These are phyloP conservation scores for Odontophorus gujanensis DNA, from an alignment of 2,113 vertebrate species.

Conservation along the genomic window DNA sequence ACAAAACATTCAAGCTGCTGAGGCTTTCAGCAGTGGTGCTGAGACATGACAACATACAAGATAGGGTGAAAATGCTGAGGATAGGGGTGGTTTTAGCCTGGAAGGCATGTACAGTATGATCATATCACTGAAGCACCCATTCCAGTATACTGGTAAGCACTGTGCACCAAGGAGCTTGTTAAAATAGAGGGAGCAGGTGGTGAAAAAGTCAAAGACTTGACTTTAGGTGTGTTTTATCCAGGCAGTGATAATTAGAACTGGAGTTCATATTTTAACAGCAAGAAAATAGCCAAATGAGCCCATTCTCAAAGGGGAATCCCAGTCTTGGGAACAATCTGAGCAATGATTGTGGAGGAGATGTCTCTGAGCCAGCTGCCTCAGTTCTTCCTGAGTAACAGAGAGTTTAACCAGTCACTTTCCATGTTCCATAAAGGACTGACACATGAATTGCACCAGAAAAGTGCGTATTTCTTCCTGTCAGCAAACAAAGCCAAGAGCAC, in stretches of 20 bases:
- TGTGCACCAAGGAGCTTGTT: background rate
- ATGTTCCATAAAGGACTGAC: background rate
- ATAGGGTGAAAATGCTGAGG: background rate
- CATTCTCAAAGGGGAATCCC: background rate
- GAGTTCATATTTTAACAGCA: background rate
- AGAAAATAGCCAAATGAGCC: background rate
- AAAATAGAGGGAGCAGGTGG: background rate
- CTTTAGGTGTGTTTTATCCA: background rate
- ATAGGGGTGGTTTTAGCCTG: background rate
- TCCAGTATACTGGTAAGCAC: background rate
- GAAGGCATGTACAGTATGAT: background rate
- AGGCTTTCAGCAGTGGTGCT: background rate
- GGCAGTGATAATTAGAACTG: background rate
- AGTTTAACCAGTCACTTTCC: background rate
- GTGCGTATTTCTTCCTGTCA: background rate
- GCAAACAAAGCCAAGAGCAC: background rate
- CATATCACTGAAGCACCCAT: background rate
- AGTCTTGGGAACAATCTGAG: background rate
- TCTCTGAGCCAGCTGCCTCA: background rate
- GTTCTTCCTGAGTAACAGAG: background rate
- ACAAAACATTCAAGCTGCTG: background rate
- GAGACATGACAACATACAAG: background rate
- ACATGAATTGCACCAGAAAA: background rate
- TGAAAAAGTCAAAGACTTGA: background rate
- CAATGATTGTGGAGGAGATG: accelerated